Evolutionary conservation across 2,113 vertebrate species (phyloP), one percentile per base, ranked within the genome.

Genomic region (Bufo bufo): DNA sequence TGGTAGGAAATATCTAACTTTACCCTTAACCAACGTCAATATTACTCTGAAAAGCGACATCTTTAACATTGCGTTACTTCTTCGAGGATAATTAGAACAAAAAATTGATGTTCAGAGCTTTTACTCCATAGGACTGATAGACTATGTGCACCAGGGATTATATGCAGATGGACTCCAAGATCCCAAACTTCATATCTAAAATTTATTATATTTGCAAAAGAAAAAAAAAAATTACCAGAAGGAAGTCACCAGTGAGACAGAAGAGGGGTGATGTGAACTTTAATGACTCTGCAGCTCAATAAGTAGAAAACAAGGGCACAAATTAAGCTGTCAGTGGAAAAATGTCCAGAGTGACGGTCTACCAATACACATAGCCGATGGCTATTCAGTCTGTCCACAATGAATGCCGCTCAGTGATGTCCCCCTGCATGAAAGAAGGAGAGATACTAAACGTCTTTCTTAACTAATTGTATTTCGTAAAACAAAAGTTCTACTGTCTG

Each of bases 401-500:
- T 82, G 80, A 75, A 75, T 77, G 43, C 20, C 69, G 49, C 81
- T 82, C 79, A 82, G 78, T 77, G 45, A 50, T 83, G 43, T 79
- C 9, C 63, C 66, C 6, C 49, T 43, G 61, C 20, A 79, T 79
- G 59, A 86, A 77, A 79, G 79, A 74, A 81, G 59, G 58, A 1
- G 45, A 69, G 63, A 72, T 82, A 74, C 33, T 43, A 77, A 49
- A 72, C 56, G n/a, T 5, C 71, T 82, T 82, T 75, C 54, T 75
- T 78, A 58, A 8, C 78, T 56, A 77, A 79, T 49, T 54, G 43
- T 50, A 33, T 74, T 82, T 83, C 59, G 19, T 50, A 52, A 71
- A 69, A 88, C 80, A 88, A 83, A 63, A 63, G 79, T 63, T 75
- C 69, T 72, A 88, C 86, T 83, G 86, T 88, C 56, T 75, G 20